Conservation (phyloP, 1,140 invertebrate species). For the Cyclina sinensis region DNA sequence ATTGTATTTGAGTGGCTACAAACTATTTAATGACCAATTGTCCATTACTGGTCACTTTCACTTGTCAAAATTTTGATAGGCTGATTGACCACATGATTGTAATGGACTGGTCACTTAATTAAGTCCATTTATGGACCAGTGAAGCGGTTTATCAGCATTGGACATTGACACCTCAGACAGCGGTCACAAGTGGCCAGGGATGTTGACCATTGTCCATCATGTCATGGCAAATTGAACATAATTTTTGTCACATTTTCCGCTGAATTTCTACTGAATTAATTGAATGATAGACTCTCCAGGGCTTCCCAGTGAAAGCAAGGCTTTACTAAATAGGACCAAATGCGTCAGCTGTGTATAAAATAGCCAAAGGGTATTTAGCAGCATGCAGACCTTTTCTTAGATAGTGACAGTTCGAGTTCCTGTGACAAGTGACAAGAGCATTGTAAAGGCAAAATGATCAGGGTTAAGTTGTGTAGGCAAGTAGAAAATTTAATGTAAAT, state of each 20-base stretch:
- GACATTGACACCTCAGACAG: conserved; percentile 47
- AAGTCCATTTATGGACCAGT: conserved; percentile 62
- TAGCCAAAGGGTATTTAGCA: conserved; percentile 2
- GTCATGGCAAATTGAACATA: conserved; percentile 65
- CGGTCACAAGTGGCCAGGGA: conserved; percentile 26
- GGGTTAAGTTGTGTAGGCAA: neutral
- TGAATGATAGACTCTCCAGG: conserved; percentile 53
- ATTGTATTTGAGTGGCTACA: conserved; percentile 9
- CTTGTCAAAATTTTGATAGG: conserved; percentile 31
- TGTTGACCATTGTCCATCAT: conserved; percentile 51
- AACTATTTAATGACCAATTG: conserved; percentile 2
- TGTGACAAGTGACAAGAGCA: conserved; percentile 45
- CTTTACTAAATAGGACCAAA: conserved; percentile 33
- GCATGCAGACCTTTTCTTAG: neutral
- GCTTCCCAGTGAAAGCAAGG: conserved; percentile 31
- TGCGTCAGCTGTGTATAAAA: conserved; percentile 31
- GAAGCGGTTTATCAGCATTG: conserved; percentile 56
- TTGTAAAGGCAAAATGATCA: neutral
- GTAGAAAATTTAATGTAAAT: neutral
- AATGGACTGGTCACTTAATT: conserved; percentile 67
- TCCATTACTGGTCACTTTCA: conserved; percentile 62
- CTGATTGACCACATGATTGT: conserved; percentile 57
- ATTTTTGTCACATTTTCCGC: conserved; percentile 65
- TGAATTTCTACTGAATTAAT: conserved; percentile 63
- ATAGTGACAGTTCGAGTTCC: conserved; percentile 6